Conservation (phyloP, 2,888 invertebrate genomes). For the Heterodera filipjevi region DNA sequence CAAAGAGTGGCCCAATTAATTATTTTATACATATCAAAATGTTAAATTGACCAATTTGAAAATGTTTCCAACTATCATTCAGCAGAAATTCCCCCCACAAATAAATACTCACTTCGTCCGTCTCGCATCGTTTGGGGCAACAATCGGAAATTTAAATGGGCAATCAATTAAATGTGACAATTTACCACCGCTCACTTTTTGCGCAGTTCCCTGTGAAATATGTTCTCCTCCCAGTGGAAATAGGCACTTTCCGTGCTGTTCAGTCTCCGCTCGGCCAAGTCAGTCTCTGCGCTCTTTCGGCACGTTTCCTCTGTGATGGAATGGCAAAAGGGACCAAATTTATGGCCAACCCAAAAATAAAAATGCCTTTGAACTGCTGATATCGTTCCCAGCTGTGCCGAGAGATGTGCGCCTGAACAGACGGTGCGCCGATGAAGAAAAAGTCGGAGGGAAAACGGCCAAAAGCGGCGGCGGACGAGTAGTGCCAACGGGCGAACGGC, state of each 20-base stretch:
- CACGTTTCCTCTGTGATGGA: conserved; percentile 15
- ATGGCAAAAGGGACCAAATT: background rate
- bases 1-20: background rate
- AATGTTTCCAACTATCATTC: background rate
- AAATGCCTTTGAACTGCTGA: conserved; percentile 10
- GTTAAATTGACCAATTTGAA: too few species aligned
- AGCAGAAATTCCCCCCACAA: too few species aligned
- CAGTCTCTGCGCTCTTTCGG: conserved; percentile 12
- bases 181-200: conserved; percentile 1
- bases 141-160: background rate
- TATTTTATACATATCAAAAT: too few species aligned
- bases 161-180: background rate
- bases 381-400: conserved; percentile 22
- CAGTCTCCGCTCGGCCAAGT: conserved; percentile 24
- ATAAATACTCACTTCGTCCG: background rate
- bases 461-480: background rate
- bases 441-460: background rate
- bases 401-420: conserved; percentile 19
- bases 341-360: background rate
- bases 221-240: conserved; percentile 27
- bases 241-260: conserved; percentile 27
- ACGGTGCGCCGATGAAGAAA: conserved; percentile 11
- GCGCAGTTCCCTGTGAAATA: conserved; percentile 22
- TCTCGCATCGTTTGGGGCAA: conserved; percentile 15
- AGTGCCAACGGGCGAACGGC: background rate